Evolutionary conservation across 2,113 vertebrate species (phyloP).

Genomic region (Aegithalos caudatus): DNA sequence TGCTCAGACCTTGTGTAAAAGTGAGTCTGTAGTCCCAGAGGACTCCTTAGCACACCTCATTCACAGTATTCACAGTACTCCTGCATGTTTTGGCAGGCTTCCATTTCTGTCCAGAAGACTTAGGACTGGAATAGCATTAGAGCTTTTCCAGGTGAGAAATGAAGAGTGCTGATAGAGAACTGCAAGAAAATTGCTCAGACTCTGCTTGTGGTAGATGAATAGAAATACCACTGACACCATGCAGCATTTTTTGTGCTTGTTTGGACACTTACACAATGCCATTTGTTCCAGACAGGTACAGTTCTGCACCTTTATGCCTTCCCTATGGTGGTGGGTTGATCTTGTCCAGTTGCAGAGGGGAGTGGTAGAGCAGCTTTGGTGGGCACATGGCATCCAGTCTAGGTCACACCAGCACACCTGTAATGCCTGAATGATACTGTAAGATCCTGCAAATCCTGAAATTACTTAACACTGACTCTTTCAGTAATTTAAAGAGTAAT

Average conservation of each 20-base stretch:
- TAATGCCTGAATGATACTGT: background rate
- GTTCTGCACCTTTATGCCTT: background rate
- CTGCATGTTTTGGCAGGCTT: background rate
- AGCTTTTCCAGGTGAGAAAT: slow-evolving; percentile 21
- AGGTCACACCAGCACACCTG: background rate
- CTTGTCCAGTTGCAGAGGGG: background rate
- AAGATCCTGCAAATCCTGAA: background rate
- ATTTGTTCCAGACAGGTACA: background rate
- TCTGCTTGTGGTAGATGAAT: background rate
- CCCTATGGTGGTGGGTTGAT: background rate
- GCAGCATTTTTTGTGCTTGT: background rate
- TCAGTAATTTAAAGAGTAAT: background rate
- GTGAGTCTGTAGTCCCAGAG: background rate
- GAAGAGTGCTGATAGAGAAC: background rate
- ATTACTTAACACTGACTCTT: background rate
- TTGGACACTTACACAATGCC: background rate
- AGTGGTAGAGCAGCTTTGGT: background rate
- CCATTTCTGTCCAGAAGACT: background rate
- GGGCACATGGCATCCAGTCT: background rate
- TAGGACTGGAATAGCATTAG: background rate
- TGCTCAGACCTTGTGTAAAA: slow-evolving; percentile 8
- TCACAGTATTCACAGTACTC: background rate
- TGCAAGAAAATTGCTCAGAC: background rate
- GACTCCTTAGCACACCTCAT: slow-evolving; percentile 8
- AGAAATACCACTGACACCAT: background rate